These are phyloP conservation scores for Achatina immaculata DNA, from an alignment of 1,140 invertebrate species.

Conservation along the genomic window DNA sequence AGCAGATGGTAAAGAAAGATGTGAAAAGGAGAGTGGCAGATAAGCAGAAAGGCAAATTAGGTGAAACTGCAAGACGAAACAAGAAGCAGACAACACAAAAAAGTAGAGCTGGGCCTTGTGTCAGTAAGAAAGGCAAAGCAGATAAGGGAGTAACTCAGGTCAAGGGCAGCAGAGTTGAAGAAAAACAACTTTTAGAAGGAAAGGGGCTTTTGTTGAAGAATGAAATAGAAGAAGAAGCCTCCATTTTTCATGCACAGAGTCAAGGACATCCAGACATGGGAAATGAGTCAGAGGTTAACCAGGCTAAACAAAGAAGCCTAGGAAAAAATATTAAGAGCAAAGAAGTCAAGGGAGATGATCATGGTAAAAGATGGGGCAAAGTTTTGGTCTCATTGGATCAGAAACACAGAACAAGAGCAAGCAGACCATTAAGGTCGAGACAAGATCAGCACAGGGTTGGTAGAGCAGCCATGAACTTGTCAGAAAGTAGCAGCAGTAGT, in stretches of 20 bases:
- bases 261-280: background rate
- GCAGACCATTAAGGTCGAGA: background rate
- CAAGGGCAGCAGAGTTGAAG: background rate
- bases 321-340: background rate
- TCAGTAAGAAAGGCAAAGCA: no score
- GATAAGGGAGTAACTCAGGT: background rate
- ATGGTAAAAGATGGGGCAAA: background rate
- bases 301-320: background rate
- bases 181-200: background rate
- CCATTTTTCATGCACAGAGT: background rate
- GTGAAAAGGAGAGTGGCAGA: background rate
- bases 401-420: background rate
- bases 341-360: background rate
- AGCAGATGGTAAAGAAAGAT: background rate
- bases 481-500: constrained; percentile 29
- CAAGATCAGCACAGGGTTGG: background rate
- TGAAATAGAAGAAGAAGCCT: background rate
- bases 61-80: background rate
- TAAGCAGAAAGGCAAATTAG: background rate
- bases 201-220: no score
- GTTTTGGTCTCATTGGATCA: background rate
- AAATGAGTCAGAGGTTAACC: background rate
- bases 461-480: constrained; percentile 15
- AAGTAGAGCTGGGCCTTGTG: no score
- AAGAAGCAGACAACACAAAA: constrained; percentile 25